phyloP scores from a whole-genome alignment of 35 echinoderm and acorn worm genomes.

The Stichopus chloronotus region DNA sequence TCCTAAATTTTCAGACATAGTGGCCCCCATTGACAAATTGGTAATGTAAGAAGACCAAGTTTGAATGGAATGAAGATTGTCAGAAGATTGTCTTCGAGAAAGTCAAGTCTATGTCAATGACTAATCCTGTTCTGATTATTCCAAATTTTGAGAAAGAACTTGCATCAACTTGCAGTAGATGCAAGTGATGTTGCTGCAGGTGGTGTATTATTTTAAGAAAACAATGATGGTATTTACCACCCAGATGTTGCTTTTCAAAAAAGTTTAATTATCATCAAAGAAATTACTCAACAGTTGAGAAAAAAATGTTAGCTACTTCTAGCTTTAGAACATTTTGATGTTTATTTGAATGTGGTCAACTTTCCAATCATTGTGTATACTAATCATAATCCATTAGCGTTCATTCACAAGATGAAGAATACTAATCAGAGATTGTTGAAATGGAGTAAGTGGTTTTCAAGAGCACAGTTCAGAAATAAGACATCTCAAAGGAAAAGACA shows the following conservation, averaged over 20 bases:
- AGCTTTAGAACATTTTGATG: slow-evolving; percentile 29
- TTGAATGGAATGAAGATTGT: too few relatives aligned
- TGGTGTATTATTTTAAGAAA: background rate
- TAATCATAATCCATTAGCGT: slow-evolving; percentile 43
- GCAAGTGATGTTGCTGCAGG: too few relatives aligned
- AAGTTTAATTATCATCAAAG: slow-evolving; percentile 36
- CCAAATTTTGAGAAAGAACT: background rate
- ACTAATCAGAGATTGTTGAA: too few relatives aligned
- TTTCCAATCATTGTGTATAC: slow-evolving; percentile 5
- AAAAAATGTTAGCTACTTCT: slow-evolving; percentile 31
- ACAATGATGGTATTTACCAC: slow-evolving; percentile 17
- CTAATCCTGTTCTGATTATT: slow-evolving; percentile 9
- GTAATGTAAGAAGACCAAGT: slow-evolving; percentile 24
- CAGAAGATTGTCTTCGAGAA: slow-evolving; percentile 29
- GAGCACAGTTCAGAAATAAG: too few relatives aligned
- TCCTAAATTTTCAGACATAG: slow-evolving; percentile 28
- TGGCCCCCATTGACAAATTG: slow-evolving; percentile 11
- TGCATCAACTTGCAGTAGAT: too few relatives aligned
- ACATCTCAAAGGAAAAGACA: too few relatives aligned
- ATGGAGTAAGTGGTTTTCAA: too few relatives aligned
- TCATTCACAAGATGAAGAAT: background rate
- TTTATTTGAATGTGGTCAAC: background rate
- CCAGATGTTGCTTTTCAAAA: slow-evolving; percentile 36
- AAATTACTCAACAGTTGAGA: slow-evolving; percentile 47
- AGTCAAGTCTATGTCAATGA: slow-evolving; percentile 24